Base-by-base conservation (phyloP, 2,113 vertebrate species). In the Hypanus sabinus region DNA sequence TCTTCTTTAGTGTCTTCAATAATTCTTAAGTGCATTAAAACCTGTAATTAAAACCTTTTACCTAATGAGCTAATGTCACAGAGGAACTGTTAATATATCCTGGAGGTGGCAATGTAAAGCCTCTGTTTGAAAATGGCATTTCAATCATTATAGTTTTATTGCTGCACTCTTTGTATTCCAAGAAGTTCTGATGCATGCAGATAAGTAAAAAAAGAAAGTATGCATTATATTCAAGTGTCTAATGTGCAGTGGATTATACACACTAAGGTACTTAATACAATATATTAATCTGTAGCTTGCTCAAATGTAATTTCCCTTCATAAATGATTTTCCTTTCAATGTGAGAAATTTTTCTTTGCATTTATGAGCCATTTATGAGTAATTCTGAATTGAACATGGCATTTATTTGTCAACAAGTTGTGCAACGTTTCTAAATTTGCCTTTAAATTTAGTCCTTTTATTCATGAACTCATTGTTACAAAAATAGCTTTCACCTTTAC, bases 81-180 rank as follows among this genome's bases (percentile, higher is more conserved):
- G 1, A n/a, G 70, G 46, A 71, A 22, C 27, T 38, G 38, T 93
- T 55, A 36, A 73, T 93, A 70, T 73, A 14, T 36, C 36, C 68
- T 93, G 36, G n/a, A 93, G 91, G 70, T 55, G 24, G 36, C 91
- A 33, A 65, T 90, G 60, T 75, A 38, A 30, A 93, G 71, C 71
- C 24, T 55, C 36, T 55, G 62, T 70, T 73, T 73, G 70, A 73
- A 73, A 71, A 71, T 73, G 68, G 33, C 46, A 38, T 12, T 18
- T 90, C 46, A 73, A 55, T 93, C 27, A 70, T 38, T 71, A 57
- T 73, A 73, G 70, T 36, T 93, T 75, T 92, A 92, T 33, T 93
- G 68, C 24, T 93, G 62, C 1, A 68, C 65, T 90, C 30, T 60
- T 62, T 68, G n/a, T 65, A 20, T 27, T 93, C 91, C 0, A 4